Base-by-base conservation (phyloP, 2,888 invertebrate genomes). In the Carabus problematicus region DNA sequence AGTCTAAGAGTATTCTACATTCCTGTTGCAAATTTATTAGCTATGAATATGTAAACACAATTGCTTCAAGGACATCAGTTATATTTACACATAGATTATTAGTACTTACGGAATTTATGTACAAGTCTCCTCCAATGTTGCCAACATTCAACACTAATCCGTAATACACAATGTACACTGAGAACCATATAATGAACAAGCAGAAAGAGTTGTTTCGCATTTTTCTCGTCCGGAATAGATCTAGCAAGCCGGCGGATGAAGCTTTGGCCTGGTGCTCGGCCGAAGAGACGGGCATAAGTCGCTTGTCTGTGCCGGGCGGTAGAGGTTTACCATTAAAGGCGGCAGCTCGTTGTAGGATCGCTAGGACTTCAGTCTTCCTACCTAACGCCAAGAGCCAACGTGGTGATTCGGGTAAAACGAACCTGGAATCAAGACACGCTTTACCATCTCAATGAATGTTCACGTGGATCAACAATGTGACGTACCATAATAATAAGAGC, bases 331-430 rank as follows among this genome's bases (percentile, higher is more conserved):
- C 86, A 79, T 92, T 92, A 74, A 87, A 86, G 70, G 83, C 85
- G 0, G 90, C 88, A 0, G 90, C 91, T 75, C 84, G 85, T 75
- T 88, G 84, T 45, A 92, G 79, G 61, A 92, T 88, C 40, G 79
- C 81, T 77, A 88, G 86, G 0, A 91, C 89, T 81, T 91, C 89
- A 71, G 88, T 86, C n/a, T 87, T 87, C 72, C 87, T 86, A 19
- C 91, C 91, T 84, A 90, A 88, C 45, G 89, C 89, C 61, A 92
- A 80, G 41, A 92, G 81, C 92, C 92, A 92, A 76, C 91, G 84
- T 0, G 92, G 92, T 1, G 92, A 92, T 84, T 92, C 92, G n/a
- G 92, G 91, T 67, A 92, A 81, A 42, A 91, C 83, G 81, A 89
- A 90, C 89, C 92, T 92, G 78, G n/a, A 45, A 49, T 29, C 29